phyloP scores from a whole-genome alignment of 2,888 invertebrate species.

The Lomographa bimaculata region DNA sequence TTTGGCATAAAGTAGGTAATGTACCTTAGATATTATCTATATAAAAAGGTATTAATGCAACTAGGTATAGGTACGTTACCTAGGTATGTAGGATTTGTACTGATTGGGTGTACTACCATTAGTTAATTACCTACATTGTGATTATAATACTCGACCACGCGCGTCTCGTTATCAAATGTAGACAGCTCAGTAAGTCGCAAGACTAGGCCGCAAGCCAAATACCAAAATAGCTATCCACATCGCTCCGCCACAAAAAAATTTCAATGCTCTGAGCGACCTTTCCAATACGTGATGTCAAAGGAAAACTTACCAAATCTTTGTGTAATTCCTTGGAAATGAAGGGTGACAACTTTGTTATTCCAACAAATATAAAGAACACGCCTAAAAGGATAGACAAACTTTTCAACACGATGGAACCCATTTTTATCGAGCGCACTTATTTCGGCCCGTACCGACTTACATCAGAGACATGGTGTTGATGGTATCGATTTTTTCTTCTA shows the following conservation, averaged over 20 bases:
- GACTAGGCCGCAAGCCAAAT: constrained; percentile 82
- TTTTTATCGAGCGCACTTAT: constrained; percentile 44
- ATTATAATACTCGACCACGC: constrained; percentile 26
- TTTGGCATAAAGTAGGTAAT: too few relatives aligned
- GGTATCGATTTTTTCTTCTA: constrained; percentile 27
- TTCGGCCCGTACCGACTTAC: constrained; percentile 40
- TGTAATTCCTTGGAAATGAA: constrained; percentile 97
- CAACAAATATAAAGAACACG: constrained; percentile 97
- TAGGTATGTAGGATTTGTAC: too few relatives aligned
- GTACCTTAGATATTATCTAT: too few relatives aligned
- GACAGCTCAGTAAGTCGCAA: constrained; percentile 59
- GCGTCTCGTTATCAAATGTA: constrained; percentile 58
- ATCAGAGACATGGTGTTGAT: constrained; percentile 31
- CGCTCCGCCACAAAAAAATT: constrained; percentile 72
- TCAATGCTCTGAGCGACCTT: constrained; percentile 69
- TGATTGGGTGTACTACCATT: too few relatives aligned
- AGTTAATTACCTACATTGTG: too few relatives aligned
- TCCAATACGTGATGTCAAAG: constrained; percentile 34
- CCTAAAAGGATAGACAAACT: constrained; percentile 96
- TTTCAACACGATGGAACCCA: constrained; percentile 91
- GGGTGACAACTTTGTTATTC: constrained; percentile 95
- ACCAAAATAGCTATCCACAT: constrained; percentile 77
- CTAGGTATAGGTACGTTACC: too few relatives aligned
- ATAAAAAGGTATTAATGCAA: too few relatives aligned
- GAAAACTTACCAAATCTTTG: constrained; percentile 94